phyloP scores from a whole-genome alignment of 2,797 vertebrate species.

The Phrynocephalus vlangalii region DNA sequence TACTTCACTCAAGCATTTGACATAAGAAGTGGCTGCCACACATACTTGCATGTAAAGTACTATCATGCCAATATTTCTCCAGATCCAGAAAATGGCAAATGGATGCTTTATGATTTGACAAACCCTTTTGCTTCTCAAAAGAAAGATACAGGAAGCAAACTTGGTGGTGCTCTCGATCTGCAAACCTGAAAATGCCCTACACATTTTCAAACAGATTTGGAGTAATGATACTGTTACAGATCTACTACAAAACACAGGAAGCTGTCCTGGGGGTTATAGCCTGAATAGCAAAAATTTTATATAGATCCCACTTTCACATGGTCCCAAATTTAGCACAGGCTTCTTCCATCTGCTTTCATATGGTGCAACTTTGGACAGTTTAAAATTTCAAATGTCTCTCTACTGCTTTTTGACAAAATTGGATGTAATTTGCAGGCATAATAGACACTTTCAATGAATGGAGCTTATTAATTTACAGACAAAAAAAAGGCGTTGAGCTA shows the following conservation, averaged over 20 bases:
- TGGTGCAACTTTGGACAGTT: background rate
- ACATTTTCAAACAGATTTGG: slow-evolving; percentile 74
- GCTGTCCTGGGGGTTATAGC: background rate
- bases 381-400: background rate
- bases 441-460: too few relatives aligned
- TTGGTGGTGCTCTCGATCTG: slow-evolving; percentile 72
- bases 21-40: background rate
- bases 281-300: background rate
- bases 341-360: background rate
- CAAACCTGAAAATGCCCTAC: slow-evolving; percentile 74
- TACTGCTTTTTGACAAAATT: too few relatives aligned
- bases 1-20: background rate
- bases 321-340: background rate
- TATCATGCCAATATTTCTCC: background rate
- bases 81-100: background rate
- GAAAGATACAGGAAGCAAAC: slow-evolving; percentile 76
- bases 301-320: background rate
- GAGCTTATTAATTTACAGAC: too few relatives aligned
- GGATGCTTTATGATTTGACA: background rate
- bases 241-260: slow-evolving; percentile 75
- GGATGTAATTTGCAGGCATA: too few relatives aligned
- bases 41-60: background rate
- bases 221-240: slow-evolving; percentile 64
- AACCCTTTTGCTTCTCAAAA: slow-evolving; percentile 59
- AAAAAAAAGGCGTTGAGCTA: too few relatives aligned